These are phyloP conservation scores for Drosophila malerkotliana DNA, from an alignment of 1,140 invertebrate genomes.

Conservation along the genomic window DNA sequence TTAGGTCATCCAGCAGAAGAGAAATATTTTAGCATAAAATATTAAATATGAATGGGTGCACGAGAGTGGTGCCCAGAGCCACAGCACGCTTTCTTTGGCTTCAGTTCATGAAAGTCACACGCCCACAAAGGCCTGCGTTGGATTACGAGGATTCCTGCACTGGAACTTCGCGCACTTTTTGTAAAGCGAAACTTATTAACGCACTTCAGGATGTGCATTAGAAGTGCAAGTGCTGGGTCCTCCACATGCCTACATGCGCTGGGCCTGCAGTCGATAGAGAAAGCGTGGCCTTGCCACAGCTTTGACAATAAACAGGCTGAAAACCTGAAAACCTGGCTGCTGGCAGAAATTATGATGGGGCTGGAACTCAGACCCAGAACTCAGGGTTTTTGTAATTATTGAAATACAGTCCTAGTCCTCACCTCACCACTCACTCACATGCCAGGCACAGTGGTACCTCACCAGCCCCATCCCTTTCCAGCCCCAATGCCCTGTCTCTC, in stretches of 20 bases:
- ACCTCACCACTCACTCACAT: constrained; percentile 12
- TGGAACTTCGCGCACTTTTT: constrained; percentile 36
- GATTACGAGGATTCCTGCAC: constrained; percentile 59
- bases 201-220: constrained; percentile 74
- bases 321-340: constrained; percentile 46
- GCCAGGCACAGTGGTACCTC: constrained; percentile 14
- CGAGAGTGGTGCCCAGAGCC: neutral
- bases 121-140: constrained; percentile 45
- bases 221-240: constrained; percentile 30
- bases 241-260: constrained; percentile 49
- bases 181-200: constrained; percentile 76
- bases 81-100: constrained; percentile 29
- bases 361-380: constrained; percentile 26
- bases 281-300: constrained; percentile 62
- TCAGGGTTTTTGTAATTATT: constrained; percentile 43
- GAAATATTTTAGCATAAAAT: constrained; percentile 80
- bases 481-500: constrained; percentile 22
- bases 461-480: constrained; percentile 14
- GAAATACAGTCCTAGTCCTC: constrained; percentile 36
- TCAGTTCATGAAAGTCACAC: constrained; percentile 56
- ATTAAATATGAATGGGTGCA: constrained; percentile 24
- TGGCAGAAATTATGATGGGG: constrained; percentile 59
- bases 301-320: constrained; percentile 64
- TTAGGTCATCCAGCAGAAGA: constrained; percentile 69
- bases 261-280: constrained; percentile 11